These are phyloP conservation scores for Lampropteryx suffumata DNA, from an alignment of 2,888 invertebrate species.

Conservation along the genomic window DNA sequence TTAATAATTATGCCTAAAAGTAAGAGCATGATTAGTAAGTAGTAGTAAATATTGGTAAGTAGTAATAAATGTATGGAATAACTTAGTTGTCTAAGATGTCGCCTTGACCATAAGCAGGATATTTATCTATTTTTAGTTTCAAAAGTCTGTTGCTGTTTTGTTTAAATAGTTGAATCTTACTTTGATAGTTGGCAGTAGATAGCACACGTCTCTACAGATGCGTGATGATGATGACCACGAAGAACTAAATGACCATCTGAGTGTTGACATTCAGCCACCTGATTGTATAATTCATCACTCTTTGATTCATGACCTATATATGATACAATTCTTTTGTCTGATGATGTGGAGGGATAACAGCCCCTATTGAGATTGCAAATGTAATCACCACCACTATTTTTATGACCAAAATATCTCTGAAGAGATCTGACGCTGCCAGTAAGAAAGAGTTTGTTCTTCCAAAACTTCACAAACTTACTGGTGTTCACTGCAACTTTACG, in stretches of 20 bases:
- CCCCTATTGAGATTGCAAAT: constrained; percentile 58
- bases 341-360: constrained; percentile 59
- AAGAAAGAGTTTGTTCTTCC: constrained; percentile 75
- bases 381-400: constrained; percentile 60
- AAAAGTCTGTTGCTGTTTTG: no score
- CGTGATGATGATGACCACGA: constrained; percentile 72
- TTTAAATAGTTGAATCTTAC: constrained; percentile 47
- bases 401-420: constrained; percentile 72
- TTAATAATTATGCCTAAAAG: no score
- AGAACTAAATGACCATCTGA: constrained; percentile 72
- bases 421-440: constrained; percentile 72
- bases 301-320: constrained; percentile 50
- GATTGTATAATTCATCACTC: constrained; percentile 60
- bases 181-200: constrained; percentile 77
- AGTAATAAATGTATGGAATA: no score
- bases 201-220: constrained; percentile 72
- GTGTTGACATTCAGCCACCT: constrained; percentile 67
- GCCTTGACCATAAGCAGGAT: background rate
- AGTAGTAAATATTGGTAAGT: no score
- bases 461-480: constrained; percentile 75
- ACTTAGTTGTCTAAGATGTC: no score
- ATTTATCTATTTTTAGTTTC: no score
- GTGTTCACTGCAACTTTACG: constrained; percentile 63
- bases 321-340: constrained; percentile 50
- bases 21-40: no score